Conservation (phyloP, 35 echinoderm and acorn worm species). For the Ophiothrix spiculata region DNA sequence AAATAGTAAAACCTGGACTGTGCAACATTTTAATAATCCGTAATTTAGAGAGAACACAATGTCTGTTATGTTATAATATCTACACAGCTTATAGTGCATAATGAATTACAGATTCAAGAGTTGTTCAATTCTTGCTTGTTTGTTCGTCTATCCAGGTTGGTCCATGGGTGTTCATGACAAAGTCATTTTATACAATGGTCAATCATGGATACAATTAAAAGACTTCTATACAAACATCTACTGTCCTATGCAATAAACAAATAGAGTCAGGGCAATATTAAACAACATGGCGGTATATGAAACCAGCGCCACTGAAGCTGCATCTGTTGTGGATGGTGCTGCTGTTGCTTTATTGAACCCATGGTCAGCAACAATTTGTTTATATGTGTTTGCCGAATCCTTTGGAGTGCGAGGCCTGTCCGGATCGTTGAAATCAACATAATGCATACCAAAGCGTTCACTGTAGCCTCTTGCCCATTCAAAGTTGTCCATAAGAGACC, state of each 20-base stretch:
- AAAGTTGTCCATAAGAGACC: slow-evolving; percentile 90
- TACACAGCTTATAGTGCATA: too few species aligned
- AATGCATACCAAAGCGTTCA: slow-evolving; percentile 75
- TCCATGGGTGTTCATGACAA: too few species aligned
- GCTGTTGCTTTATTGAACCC: slow-evolving; percentile 40
- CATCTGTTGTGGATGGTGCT: background rate
- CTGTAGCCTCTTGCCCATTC: slow-evolving; percentile 68
- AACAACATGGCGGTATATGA: background rate
- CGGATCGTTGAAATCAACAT: slow-evolving; percentile 69
- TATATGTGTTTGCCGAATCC: slow-evolving; percentile 46
- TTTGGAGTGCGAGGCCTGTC: slow-evolving; percentile 39
- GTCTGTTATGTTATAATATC: too few species aligned
- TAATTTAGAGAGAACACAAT: too few species aligned
- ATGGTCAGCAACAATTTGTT: slow-evolving; percentile 46
- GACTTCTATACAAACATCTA: too few species aligned
- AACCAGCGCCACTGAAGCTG: background rate
- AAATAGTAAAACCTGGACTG: too few species aligned
- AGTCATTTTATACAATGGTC: too few species aligned
- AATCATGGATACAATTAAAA: too few species aligned
- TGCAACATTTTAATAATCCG: too few species aligned
- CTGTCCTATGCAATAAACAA: background rate
- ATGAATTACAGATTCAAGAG: too few species aligned
- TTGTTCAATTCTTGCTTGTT: too few species aligned
- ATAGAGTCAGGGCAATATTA: background rate
- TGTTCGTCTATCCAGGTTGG: too few species aligned